Base-by-base conservation (phyloP, 2,113 vertebrate genomes). In the Gadus macrocephalus region DNA sequence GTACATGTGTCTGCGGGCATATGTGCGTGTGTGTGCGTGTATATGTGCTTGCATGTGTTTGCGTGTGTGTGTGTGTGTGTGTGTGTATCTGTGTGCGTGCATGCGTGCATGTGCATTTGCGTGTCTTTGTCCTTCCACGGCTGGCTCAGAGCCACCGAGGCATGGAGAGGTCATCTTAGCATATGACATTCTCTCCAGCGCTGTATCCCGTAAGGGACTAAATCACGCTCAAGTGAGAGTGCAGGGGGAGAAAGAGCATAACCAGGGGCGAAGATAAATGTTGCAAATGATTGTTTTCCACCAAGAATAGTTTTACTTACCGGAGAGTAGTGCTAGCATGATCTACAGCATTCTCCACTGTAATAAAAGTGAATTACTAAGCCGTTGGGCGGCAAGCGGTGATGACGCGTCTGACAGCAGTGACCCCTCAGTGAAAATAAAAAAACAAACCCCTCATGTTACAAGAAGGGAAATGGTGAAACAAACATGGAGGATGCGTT, bases 131-230 rank as follows among this genome's bases (percentile, higher is more conserved):
- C 87, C 88, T 89, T 85, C 84, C 56, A 38, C 68, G 73, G 59
- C 71, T 81, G 90, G 89, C 83, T 35, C 3, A 3, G 16, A 64
- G 80, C 87, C 88, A 90, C 62, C 1, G 76, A 81, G 76, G 70
- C 81, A 71, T 73, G 76, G 81, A 81, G 84, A 89, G 89, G 89
- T 89, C 86, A 86, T 84, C 84, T 89, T 87, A 84, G 83, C 87
- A 90, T 89, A 84, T 86, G 83, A 89, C 86, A 81, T 89, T 89
- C 82, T 85, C 78, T 62, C 62, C 71, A 66, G 79, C 76, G 19
- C 53, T 6, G n/a, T 79, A 78, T 76, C 5, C 42, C 69, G 62
- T 71, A 70, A 83, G 74, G 71, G 82, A 84, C 60, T 77, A 82
- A 86, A 83, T 86, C 78, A 71, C 25, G 74, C 68, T 82, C 77